phyloP scores from a whole-genome alignment of 2,113 vertebrate species.

The Tachysurus fulvidraco region DNA sequence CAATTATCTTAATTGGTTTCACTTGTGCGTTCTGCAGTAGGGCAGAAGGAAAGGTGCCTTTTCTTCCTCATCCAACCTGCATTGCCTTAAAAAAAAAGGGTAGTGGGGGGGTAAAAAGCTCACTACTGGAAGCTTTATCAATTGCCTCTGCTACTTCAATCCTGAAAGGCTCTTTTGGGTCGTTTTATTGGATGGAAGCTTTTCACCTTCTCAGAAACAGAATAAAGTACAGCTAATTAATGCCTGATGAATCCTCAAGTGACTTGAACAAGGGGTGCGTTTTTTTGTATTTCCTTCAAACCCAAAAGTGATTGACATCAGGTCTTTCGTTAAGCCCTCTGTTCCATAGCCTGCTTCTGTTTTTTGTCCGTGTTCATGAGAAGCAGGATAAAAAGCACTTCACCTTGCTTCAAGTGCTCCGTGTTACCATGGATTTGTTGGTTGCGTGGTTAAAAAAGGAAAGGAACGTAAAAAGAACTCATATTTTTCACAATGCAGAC shows the following conservation, averaged over 20 bases:
- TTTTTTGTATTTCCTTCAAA: slow-evolving; percentile 31
- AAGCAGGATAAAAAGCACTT: slow-evolving; percentile 26
- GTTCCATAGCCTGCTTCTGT: not conserved
- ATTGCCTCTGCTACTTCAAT: slow-evolving; percentile 37
- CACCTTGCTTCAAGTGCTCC: slow-evolving; percentile 15
- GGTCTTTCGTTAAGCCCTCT: slow-evolving; percentile 21
- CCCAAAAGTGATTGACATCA: slow-evolving; percentile 29
- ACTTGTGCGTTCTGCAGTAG: slow-evolving; percentile 54
- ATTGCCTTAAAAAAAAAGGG: slow-evolving; percentile 23
- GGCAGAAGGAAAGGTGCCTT: slow-evolving; percentile 53
- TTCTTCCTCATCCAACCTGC: slow-evolving; percentile 48
- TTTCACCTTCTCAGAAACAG: slow-evolving; percentile 16
- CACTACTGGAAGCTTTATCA: slow-evolving; percentile 47
- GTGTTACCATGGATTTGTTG: slow-evolving; percentile 21
- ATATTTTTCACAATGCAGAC: slow-evolving; percentile 22
- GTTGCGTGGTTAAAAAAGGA: slow-evolving; percentile 11
- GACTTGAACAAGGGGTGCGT: slow-evolving; percentile 33
- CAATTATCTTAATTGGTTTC: slow-evolving; percentile 64
- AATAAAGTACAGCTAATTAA: slow-evolving; percentile 50
- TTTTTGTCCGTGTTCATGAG: slow-evolving; percentile 15
- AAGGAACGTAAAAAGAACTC: not conserved
- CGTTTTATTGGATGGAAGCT: slow-evolving; percentile 45
- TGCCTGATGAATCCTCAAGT: slow-evolving; percentile 51
- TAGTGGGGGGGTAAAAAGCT: not conserved
- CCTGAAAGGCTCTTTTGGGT: slow-evolving; percentile 48